Conservation (phyloP, 2,797 vertebrate species). For the Chelidonichthys spinosus region DNA sequence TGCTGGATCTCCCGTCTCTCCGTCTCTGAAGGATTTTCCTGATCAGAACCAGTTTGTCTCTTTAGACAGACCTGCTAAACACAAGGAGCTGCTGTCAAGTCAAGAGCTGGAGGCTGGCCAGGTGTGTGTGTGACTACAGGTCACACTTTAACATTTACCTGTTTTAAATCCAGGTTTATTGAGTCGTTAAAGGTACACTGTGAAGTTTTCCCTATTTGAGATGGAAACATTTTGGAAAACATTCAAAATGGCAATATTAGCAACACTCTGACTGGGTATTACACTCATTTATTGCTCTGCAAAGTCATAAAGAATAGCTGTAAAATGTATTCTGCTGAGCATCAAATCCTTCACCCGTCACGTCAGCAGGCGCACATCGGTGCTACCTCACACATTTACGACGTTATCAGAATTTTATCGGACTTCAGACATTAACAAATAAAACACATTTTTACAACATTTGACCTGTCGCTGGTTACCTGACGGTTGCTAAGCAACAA, state of each 20-base stretch:
- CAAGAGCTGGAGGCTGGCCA: slow-evolving; percentile 16
- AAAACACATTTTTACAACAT: slow-evolving; percentile 22
- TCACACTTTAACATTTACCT: slow-evolving; percentile 27
- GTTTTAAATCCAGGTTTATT: slow-evolving; percentile 27
- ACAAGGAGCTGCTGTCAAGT: slow-evolving; percentile 38
- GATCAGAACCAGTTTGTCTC: slow-evolving; percentile 21
- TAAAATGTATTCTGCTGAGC: not conserved
- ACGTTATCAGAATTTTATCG: slow-evolving; percentile 32
- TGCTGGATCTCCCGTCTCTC: slow-evolving; percentile 3
- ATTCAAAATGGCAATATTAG: not conserved
- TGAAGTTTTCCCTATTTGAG: not conserved
- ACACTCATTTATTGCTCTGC: not conserved
- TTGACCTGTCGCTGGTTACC: slow-evolving; percentile 22
- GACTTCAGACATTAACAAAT: slow-evolving; percentile 27
- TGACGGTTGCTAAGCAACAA: slow-evolving; percentile 37
- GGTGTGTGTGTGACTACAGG: slow-evolving; percentile 6
- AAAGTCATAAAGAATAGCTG: not conserved
- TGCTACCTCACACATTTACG: slow-evolving; percentile 29
- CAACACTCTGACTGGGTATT: not conserved
- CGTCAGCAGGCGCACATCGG: not conserved
- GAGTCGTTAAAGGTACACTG: slow-evolving; percentile 2
- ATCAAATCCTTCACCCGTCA: not conserved
- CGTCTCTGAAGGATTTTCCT: slow-evolving; percentile 40
- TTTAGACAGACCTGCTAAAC: slow-evolving; percentile 53
- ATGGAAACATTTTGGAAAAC: not conserved